Base-by-base conservation (phyloP, 2,888 invertebrate genomes). In the Bombylius discolor region DNA sequence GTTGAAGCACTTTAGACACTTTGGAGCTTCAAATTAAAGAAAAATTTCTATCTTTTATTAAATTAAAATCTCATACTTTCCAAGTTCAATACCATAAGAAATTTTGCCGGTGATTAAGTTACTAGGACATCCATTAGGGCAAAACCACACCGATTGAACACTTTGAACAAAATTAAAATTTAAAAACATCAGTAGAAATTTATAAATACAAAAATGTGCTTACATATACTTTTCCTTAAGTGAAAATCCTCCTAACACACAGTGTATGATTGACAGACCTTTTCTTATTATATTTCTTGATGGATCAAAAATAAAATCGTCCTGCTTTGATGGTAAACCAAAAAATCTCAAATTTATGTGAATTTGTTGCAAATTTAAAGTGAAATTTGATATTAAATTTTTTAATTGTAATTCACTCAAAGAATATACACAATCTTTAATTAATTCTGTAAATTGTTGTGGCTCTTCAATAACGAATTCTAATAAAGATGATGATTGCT, bases 121-220 rank as follows among this genome's bases (percentile, higher is more conserved):
- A 67, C 14, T 68, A 61, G 64, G 55, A 53, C 73, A 73, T 9
- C 68, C 67, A n/a, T 61, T 62, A 6, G 65, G 58, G 55, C 72
- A 73, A 57, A 64, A 70, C 72, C 72, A 73, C 58, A 67, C 65
- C n/a, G 73, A 67, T 62, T 73, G 73, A 39, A 73, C 56, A 4
- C 72, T 72, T 23, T 23, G 3, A 51, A 44, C 50, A 51, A 62
- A 48, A 42, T 12, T 34, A 14, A 33, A 50, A 5, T 48, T 33
- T 32, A 6, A 39, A 45, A 1, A 48, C 50, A 14, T 12, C 11
- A 42, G 5, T 7, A 49, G 9, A 7, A 32, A 48, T 55, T 50
- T 49, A 57, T 56, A 59, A 32, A 44, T 53, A 36, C 11, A 39
- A 7, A 49, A 52, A 49, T 47, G 14, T 42, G 62, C 68, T 68